A percentile compares a stretch with the other conserved stretches of the same genome.
Conservation (phyloP, 2,113 vertebrate genomes). For the Nymphicus hollandicus region DNA sequence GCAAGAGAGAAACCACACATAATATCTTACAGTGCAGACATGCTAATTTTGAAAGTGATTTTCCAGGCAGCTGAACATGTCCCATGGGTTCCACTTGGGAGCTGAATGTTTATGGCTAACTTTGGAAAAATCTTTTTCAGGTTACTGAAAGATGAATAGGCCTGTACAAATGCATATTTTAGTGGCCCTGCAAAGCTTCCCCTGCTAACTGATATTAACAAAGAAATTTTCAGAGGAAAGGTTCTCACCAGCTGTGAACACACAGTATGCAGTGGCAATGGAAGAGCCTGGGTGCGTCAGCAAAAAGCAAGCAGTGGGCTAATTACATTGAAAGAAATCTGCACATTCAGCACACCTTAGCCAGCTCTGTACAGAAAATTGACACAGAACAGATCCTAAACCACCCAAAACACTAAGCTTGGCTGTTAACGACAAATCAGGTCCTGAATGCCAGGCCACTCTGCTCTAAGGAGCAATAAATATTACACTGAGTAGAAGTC, state of each 20-base stretch:
- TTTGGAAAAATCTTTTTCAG: not conserved
- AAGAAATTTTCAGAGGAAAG: not conserved
- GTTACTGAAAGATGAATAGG: not conserved
- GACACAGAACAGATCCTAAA: not conserved
- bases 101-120: not conserved
- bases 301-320: not conserved
- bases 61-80: not conserved
- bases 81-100: not conserved
- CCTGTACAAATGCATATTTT: not conserved
- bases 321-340: not conserved
- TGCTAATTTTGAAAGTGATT: constrained; percentile 32
- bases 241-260: not conserved
- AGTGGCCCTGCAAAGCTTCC: not conserved
- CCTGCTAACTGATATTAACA: not conserved
- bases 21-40: not conserved
- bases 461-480: not conserved
- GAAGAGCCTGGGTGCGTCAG: not conserved
- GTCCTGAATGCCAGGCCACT: not conserved
- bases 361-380: not conserved
- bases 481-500: not conserved
- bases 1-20: not conserved
- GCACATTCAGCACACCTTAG: not conserved
- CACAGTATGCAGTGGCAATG: not conserved
- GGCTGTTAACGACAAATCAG: not conserved
- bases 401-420: not conserved